phyloP scores from a whole-genome alignment of 2,797 vertebrate genomes.

The Amphiprion clarkii region DNA sequence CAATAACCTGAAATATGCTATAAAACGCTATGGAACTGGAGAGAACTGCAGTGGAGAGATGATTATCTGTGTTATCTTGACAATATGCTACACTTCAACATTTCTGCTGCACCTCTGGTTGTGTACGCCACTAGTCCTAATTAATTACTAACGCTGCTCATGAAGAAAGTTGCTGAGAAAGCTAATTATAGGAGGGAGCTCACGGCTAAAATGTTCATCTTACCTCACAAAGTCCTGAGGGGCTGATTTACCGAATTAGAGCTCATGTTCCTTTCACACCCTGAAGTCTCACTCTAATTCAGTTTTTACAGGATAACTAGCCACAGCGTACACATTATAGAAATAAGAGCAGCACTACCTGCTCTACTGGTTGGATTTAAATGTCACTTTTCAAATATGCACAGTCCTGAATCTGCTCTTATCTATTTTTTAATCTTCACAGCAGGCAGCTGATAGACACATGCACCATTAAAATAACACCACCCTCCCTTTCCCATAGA shows the following conservation, averaged over 20 bases:
- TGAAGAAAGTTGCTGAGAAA: background rate
- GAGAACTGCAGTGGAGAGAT: no score
- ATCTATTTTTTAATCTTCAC: constrained; percentile 43
- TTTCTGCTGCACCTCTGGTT: background rate
- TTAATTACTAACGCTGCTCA: background rate
- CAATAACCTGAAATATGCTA: background rate
- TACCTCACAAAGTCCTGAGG: constrained; percentile 14
- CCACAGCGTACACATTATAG: background rate
- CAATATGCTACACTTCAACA: background rate
- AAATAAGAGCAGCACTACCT: background rate
- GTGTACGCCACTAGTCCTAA: background rate
- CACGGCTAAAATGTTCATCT: constrained; percentile 15
- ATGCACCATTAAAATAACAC: constrained; percentile 19
- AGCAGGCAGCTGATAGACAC: constrained; percentile 9
- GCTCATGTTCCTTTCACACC: constrained; percentile 33
- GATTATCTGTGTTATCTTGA: no score
- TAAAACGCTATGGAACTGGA: background rate
- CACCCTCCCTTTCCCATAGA: background rate
- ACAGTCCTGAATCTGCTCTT: constrained; percentile 27
- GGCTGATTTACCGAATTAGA: constrained; percentile 37
- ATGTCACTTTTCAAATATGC: constrained; percentile 42
- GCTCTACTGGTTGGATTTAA: constrained; percentile 22
- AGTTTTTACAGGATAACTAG: constrained; percentile 32
- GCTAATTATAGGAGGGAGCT: background rate
- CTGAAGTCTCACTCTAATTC: constrained; percentile 32